Percentiles rank a stretch among this genome's conserved stretches.
Evolutionary conservation across 2,113 vertebrate genomes (phyloP).

Genomic region (Hypocryptadius cinnamomeus): DNA sequence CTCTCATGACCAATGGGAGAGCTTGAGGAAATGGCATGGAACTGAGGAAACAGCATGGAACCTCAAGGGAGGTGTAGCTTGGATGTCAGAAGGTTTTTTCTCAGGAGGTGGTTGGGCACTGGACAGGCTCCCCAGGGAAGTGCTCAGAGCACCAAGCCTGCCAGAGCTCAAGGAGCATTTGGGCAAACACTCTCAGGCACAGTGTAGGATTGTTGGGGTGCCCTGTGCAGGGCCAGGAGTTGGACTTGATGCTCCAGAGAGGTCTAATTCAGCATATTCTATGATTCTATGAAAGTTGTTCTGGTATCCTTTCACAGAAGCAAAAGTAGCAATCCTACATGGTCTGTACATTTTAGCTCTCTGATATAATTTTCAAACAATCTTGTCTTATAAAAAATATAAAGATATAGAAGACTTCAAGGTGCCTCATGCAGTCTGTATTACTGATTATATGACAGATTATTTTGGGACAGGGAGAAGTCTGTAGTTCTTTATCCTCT

Average conservation of each 20-base stretch:
- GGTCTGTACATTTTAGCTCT: neutral
- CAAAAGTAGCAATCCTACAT: neutral
- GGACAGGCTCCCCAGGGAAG: neutral
- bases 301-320: neutral
- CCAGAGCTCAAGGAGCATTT: neutral
- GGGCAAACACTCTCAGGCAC: neutral
- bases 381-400: neutral
- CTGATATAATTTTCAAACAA: neutral
- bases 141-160: neutral
- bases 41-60: too few relatives aligned
- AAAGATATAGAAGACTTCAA: neutral
- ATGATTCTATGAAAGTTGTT: neutral
- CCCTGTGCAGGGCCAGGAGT: neutral
- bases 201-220: neutral
- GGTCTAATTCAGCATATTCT: neutral
- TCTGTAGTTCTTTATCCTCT: neutral
- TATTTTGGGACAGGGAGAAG: neutral
- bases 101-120: neutral
- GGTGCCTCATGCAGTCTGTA: neutral
- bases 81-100: neutral
- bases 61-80: neutral
- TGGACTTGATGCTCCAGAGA: neutral
- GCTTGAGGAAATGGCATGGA: neutral
- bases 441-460: neutral
- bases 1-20: neutral